These are phyloP conservation scores for Nasonia oneida DNA, from an alignment of 2,888 invertebrate species.

Conservation along the genomic window DNA sequence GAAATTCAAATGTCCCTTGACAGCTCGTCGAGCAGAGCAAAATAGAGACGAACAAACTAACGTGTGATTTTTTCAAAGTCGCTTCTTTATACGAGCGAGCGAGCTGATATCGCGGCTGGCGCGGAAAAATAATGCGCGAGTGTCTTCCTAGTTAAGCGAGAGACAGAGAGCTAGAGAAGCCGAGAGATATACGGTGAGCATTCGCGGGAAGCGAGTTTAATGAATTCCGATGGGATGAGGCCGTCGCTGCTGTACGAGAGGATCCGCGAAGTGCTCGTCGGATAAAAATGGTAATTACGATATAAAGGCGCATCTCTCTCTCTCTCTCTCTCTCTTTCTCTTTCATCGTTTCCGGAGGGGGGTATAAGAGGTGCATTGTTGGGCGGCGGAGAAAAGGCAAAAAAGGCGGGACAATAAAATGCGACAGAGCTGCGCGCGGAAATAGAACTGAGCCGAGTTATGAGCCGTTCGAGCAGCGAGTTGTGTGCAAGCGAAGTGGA, in stretches of 20 bases:
- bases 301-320: conserved; percentile 70
- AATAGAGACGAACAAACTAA: neutral
- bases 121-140: conserved; percentile 48
- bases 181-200: neutral
- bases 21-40: too few species aligned
- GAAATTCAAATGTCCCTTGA: too few species aligned
- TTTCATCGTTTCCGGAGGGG: conserved; percentile 45
- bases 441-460: conserved; percentile 62
- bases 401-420: conserved; percentile 27
- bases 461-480: conserved; percentile 47
- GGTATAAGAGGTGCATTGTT: conserved; percentile 69
- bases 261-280: conserved; percentile 65
- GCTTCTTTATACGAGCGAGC: conserved; percentile 31
- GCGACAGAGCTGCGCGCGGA: conserved; percentile 50
- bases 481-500: conserved; percentile 44
- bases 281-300: conserved; percentile 78
- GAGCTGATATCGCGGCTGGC: neutral
- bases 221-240: conserved; percentile 75
- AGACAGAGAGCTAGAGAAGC: conserved; percentile 13
- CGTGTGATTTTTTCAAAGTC: conserved; percentile 24
- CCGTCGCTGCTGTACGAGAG: conserved; percentile 44
- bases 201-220: conserved; percentile 70
- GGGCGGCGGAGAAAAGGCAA: neutral
- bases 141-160: conserved; percentile 70
- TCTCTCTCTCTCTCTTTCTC: conserved; percentile 18